A percentile compares a stretch with the other conserved stretches of the same genome.
Evolutionary conservation across 2,113 vertebrate species (phyloP).

Genomic region (pig (Sus scrofa)): T2T-Sscrofa CM000816.6:95548501-95549000

Average conservation of each 20-base stretch:
- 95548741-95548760: too few species aligned
- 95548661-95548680: background rate
- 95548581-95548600: background rate
- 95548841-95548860: background rate
- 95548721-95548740: background rate
- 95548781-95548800: background rate
- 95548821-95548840: background rate
- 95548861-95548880: background rate
- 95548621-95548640: background rate
- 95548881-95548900: background rate
- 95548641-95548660: background rate
- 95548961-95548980: background rate
- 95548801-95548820: background rate
- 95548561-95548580: background rate
- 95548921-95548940: background rate
- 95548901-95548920: background rate
- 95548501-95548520: accelerated
- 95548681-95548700: background rate
- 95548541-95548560: background rate
- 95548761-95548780: background rate
- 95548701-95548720: background rate
- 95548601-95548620: background rate
- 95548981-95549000: background rate
- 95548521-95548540: background rate
- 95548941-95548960: background rate